phyloP scores from a whole-genome alignment of 1,140 invertebrate genomes.

The Sinonovacula constricta region DNA sequence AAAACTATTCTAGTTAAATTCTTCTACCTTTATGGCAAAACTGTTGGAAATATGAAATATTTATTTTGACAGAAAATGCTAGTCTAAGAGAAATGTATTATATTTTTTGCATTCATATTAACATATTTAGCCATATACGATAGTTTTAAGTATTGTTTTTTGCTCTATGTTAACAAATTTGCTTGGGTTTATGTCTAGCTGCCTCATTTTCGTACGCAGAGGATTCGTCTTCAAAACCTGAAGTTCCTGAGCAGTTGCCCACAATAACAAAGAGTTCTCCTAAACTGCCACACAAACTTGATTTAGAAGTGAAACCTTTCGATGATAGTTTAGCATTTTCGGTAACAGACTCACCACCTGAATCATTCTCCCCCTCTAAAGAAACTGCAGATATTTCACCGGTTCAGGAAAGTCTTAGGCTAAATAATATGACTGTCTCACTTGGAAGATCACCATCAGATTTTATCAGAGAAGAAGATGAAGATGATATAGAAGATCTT shows the following conservation, averaged over 20 bases:
- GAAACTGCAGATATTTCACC: conserved; percentile 55
- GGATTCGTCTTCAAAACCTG: conserved; percentile 70
- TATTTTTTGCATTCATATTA: too few species aligned
- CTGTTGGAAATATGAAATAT: too few species aligned
- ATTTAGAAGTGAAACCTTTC: conserved; percentile 57
- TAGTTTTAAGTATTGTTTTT: too few species aligned
- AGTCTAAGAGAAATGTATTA: too few species aligned
- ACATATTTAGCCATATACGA: too few species aligned
- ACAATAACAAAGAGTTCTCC: conserved; percentile 63
- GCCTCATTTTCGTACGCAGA: conserved; percentile 56
- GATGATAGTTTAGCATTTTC: conserved; percentile 52
- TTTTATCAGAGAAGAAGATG: conserved; percentile 44
- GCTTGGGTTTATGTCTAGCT: conserved; percentile 23
- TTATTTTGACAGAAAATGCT: too few species aligned
- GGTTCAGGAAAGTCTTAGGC: conserved; percentile 45
- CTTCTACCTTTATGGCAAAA: too few species aligned
- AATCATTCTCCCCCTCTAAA: conserved; percentile 59
- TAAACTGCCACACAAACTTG: conserved; percentile 54
- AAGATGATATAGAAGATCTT: conserved; percentile 18
- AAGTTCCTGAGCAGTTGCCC: conserved; percentile 75
- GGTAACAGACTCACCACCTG: conserved; percentile 64
- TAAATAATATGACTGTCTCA: conserved; percentile 54
- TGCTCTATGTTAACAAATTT: too few species aligned
- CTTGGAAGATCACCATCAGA: conserved; percentile 71
- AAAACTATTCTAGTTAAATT: too few species aligned